Evolutionary conservation across 2,113 vertebrate species (phyloP).

Genomic region (Hyaena hyaena): DNA sequence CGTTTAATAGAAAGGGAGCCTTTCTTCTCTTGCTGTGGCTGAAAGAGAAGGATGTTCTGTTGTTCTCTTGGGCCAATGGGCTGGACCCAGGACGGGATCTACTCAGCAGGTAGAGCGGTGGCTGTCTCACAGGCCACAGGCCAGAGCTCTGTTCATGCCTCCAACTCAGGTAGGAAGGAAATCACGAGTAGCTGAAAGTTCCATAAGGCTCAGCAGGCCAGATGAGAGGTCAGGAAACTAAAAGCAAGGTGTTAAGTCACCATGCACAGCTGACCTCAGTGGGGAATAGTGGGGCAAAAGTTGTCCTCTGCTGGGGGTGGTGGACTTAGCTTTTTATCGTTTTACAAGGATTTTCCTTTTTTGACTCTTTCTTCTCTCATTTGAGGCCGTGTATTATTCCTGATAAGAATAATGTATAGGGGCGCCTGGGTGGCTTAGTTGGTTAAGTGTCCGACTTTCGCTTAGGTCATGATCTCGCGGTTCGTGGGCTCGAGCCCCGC

Average conservation of each 20-base stretch:
- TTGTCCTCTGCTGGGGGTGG: not conserved
- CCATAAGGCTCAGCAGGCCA: not conserved
- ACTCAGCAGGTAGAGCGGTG: not conserved
- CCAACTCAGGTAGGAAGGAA: conserved; percentile 53
- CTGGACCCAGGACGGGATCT: not conserved
- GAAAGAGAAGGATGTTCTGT: not conserved
- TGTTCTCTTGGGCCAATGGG: not conserved
- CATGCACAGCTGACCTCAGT: not conserved
- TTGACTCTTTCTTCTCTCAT: not conserved
- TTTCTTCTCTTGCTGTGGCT: not conserved
- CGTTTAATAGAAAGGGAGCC: conserved; percentile 27
- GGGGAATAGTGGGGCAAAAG: not conserved
- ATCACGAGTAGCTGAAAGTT: not conserved
- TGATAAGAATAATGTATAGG: not conserved
- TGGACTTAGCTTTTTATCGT: not conserved
- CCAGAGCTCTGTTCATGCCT: not conserved
- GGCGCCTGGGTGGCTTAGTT: no score
- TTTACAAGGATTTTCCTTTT: conserved; percentile 46
- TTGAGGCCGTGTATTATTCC: not conserved
- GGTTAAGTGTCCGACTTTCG: no score
- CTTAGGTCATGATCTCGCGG: no score
- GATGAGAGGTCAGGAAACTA: conserved; percentile 21
- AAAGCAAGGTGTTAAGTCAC: not conserved
- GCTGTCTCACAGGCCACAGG: not conserved
- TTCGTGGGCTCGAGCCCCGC: no score